Base-by-base conservation (phyloP, 2,113 vertebrate species). In the Nibea coibor region DNA sequence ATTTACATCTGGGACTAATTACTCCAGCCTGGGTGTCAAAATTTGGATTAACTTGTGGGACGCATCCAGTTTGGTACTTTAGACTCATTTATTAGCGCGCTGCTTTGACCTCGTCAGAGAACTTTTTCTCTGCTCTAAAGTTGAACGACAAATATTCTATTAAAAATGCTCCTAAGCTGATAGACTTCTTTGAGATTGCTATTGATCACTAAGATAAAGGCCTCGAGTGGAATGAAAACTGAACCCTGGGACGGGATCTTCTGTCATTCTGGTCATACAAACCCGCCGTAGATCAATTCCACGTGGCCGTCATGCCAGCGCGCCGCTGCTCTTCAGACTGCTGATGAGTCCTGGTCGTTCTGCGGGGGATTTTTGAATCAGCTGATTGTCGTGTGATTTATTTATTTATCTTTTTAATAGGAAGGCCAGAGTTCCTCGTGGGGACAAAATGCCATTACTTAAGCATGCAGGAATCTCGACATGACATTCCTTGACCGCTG, bases 1-100 rank as follows among this genome's bases (percentile, higher is more conserved):
- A 91, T 92, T 93, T 89, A 89, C 91, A 91, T 91, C 87, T 80
- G 93, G 91, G 91, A 93, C 89, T 93, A 93, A 93, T 93, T 93
- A 93, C 85, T 85, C 83, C 79, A 75, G 88, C 54, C 80, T 72
- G 74, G 78, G 89, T 92, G 87, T 90, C 90, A 90, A 31, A 73
- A 84, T 82, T 22, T 31, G 88, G 84, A 91, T 91, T 87, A 88
- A 87, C 75, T 87, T 76, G 86, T 80, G 86, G 84, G 86, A 81
- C 31, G 76, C 61, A 43, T 87, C 78, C 81, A 16, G 84, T 85
- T 89, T 61, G 70, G 76, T 56, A 77, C 31, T 75, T 75, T 50
- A 72, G 61, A 78, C 48, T 75, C 61, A 42, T 87, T 88, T 81
- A 81, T 65, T 75, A 80, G 57, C 4, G 45, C n/a, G 65, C 57